Percentiles rank a stretch among this genome's conserved stretches.
Conservation (phyloP, 1,140 invertebrate genomes). For the Diorhabda sublineata region DNA sequence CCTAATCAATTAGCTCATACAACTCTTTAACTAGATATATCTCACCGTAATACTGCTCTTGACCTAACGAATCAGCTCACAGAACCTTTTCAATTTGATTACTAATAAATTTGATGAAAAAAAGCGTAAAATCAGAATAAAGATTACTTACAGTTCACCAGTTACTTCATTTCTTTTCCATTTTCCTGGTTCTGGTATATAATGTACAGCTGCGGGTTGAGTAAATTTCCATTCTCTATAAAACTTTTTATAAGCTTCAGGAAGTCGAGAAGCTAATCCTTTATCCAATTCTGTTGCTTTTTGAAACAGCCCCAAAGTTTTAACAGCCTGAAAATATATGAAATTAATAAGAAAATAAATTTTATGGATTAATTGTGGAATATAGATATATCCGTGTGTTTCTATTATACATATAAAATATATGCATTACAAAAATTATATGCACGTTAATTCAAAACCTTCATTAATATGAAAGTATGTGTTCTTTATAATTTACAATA, state of each 20-base stretch:
- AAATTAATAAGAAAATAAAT: background rate
- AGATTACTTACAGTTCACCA: slow-evolving; percentile 59
- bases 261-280: slow-evolving; percentile 61
- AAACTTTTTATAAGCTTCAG: slow-evolving; percentile 83
- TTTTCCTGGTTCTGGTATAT: slow-evolving; percentile 67
- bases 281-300: slow-evolving; percentile 38
- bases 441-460: too few relatives aligned
- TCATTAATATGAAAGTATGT: too few relatives aligned
- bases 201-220: slow-evolving; percentile 79
- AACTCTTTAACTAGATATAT: too few relatives aligned
- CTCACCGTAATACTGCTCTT: too few relatives aligned
- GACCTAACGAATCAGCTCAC: too few relatives aligned
- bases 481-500: too few relatives aligned
- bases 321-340: slow-evolving; percentile 22
- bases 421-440: too few relatives aligned
- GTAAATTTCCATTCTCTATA: slow-evolving; percentile 78
- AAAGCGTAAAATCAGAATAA: background rate
- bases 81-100: too few relatives aligned
- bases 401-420: too few relatives aligned
- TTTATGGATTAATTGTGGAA: too few relatives aligned
- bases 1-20: background rate
- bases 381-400: too few relatives aligned
- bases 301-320: slow-evolving; percentile 35
- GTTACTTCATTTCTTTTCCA: slow-evolving; percentile 70
- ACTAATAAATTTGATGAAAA: too few relatives aligned